Conservation (phyloP, 2,888 invertebrate species). For the Caenorhabditis imperialis region DNA sequence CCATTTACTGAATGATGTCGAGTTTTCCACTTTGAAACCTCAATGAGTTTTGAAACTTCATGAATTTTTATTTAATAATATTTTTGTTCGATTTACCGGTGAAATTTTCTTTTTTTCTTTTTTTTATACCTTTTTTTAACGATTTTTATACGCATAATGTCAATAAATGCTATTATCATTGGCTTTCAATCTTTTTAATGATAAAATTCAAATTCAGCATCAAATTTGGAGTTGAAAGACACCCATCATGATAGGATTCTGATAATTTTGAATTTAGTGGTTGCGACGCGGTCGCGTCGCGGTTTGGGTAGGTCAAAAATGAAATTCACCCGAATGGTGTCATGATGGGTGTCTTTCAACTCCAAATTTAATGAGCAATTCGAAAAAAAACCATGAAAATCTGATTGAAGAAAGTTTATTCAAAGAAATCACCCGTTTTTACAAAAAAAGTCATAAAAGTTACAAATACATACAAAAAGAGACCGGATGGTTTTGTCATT, state of each 20-base stretch:
- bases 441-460: not conserved
- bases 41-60: conserved; percentile 43
- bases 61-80: conserved; percentile 6
- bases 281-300: no score
- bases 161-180: conserved; percentile 7
- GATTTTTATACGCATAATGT: not conserved
- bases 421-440: not conserved
- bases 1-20: not conserved
- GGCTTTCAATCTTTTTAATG: no score
- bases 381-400: not conserved
- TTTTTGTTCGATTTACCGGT: no score
- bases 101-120: conserved; percentile 1
- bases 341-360: no score
- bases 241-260: no score
- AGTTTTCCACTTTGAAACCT: conserved; percentile 37
- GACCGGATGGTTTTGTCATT: no score
- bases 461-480: conserved; percentile 11
- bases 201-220: no score
- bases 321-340: no score
- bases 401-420: conserved; percentile 8
- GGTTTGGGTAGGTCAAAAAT: no score
- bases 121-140: not conserved
- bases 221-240: no score
- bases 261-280: no score
- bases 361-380: not conserved